Evolutionary conservation across 1,140 invertebrate genomes (phyloP).

Genomic region (Bombus impatiens): DNA sequence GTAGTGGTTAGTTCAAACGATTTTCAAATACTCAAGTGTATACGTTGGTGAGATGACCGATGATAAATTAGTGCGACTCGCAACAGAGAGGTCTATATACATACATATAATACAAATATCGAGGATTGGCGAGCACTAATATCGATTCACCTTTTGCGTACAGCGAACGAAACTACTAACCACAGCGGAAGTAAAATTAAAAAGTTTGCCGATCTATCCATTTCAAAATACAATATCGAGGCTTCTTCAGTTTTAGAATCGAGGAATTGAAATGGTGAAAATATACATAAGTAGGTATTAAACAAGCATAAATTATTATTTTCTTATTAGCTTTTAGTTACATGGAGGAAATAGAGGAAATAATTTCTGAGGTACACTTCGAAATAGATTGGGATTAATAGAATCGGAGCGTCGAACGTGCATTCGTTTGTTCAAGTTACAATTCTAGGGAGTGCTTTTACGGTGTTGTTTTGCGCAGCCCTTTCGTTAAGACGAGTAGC

Average conservation of each 20-base stretch:
- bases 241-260: neutral
- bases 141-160: constrained; percentile 19
- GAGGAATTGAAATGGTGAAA: neutral
- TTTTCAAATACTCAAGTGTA: constrained; percentile 69
- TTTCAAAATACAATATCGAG: neutral
- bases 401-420: constrained; percentile 20
- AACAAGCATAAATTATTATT: neutral
- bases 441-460: constrained; percentile 30
- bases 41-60: constrained; percentile 35
- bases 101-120: neutral
- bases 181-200: neutral
- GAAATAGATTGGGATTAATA: constrained; percentile 6
- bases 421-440: constrained; percentile 24
- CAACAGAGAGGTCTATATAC: constrained; percentile 1
- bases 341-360: neutral
- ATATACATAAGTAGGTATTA: neutral
- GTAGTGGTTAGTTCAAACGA: constrained; percentile 70
- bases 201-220: neutral
- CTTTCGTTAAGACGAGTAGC: constrained; percentile 35
- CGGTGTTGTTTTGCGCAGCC: constrained; percentile 37
- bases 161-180: no score
- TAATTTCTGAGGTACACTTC: neutral
- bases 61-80: constrained; percentile 63
- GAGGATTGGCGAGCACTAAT: constrained; percentile 28
- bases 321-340: neutral